Evolutionary conservation across 2,113 vertebrate genomes (phyloP).

Genomic region (Riparia riparia): DNA sequence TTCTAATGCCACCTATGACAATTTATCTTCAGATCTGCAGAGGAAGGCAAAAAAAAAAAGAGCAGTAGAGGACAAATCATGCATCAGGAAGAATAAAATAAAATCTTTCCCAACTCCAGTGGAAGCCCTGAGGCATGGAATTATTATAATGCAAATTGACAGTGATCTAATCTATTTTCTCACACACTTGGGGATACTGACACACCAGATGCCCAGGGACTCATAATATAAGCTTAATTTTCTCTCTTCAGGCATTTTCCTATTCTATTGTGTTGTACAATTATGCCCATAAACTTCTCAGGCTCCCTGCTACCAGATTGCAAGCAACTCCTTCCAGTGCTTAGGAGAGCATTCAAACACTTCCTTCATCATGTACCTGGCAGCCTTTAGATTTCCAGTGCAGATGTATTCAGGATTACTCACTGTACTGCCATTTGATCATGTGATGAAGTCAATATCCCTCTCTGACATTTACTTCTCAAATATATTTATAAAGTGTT

Average conservation of each 20-base stretch:
- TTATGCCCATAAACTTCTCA: not conserved
- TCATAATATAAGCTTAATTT: slow-evolving; percentile 20
- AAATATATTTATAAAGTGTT: slow-evolving; percentile 43
- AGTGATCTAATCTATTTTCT: slow-evolving; percentile 39
- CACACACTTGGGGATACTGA: slow-evolving; percentile 22
- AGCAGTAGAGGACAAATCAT: not conserved
- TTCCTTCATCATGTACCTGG: not conserved
- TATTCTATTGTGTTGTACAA: not conserved
- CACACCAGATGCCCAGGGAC: slow-evolving; percentile 30
- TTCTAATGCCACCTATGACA: not conserved
- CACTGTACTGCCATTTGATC: slow-evolving; percentile 24
- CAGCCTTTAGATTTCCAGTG: not conserved
- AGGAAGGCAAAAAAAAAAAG: not conserved
- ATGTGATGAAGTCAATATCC: slow-evolving; percentile 47
- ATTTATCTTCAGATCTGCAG: not conserved
- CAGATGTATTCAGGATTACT: slow-evolving; percentile 35
- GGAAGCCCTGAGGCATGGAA: slow-evolving; percentile 47
- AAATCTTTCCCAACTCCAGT: not conserved
- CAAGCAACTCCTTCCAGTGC: not conserved
- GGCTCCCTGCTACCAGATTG: not conserved
- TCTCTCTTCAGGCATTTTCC: slow-evolving; percentile 21
- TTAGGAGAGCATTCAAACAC: not conserved
- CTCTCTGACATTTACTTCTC: slow-evolving; percentile 58
- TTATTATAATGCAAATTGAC: slow-evolving; percentile 44
- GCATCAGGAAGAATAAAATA: slow-evolving; percentile 22